Evolutionary conservation across 53 echinoderm and acorn worm species (phyloP).

Genomic region (Stichopus horrens): DNA sequence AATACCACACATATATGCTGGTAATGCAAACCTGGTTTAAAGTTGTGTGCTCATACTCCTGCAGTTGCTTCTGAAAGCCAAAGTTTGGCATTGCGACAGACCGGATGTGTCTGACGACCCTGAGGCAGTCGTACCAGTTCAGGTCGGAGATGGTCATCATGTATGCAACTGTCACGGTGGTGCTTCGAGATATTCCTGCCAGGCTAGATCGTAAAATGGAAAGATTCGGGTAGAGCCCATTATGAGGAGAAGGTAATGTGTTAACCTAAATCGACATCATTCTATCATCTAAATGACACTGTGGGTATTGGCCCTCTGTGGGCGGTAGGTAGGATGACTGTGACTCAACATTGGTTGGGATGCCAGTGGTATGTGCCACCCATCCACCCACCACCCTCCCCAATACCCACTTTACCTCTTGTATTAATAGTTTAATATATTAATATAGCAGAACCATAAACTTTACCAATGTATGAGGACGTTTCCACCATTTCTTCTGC

Average conservation of each 20-base stretch:
- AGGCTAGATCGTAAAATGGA: constrained; percentile 52
- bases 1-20: no score
- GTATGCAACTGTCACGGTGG: constrained; percentile 92
- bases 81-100: constrained; percentile 91
- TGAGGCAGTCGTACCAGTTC: constrained; percentile 86
- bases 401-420: no score
- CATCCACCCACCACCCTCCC: no score
- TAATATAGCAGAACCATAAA: neutral
- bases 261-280: constrained; percentile 81
- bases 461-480: constrained; percentile 90
- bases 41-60: constrained; percentile 80
- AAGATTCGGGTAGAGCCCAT: neutral
- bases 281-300: constrained; percentile 76
- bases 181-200: constrained; percentile 94
- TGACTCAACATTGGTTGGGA: no score
- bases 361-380: no score
- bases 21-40: constrained; percentile 61
- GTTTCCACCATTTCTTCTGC: constrained; percentile 67
- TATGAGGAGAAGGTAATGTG: constrained; percentile 35
- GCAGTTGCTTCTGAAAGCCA: constrained; percentile 96
- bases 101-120: constrained; percentile 68
- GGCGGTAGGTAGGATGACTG: neutral
- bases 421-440: neutral
- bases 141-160: constrained; percentile 87
- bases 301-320: constrained; percentile 53